Evolutionary conservation across 1,140 invertebrate species (phyloP), one percentile per base, ranked within the genome.

Genomic region (Philaenus spumarius): DNA sequence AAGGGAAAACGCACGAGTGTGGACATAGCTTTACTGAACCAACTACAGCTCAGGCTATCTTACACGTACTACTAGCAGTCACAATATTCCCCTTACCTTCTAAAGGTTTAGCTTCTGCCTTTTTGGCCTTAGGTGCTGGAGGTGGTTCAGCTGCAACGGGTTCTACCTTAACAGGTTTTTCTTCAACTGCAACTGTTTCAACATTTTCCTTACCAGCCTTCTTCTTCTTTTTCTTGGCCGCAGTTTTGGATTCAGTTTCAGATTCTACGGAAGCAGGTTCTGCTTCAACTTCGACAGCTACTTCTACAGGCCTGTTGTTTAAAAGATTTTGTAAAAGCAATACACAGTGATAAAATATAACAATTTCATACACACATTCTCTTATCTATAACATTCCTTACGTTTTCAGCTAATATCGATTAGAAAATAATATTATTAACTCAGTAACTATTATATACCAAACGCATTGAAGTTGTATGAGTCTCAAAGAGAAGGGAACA

Each of bases 141-240:
- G 55, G 22, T 4, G 45, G 17, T 14, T 34, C 37, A 4, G 39
- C 40, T 34, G 43, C 17, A n/a, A 39, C 35, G 34, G 22, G 37
- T 23, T 19, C 48, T 17, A 40, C 37, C 12, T 15, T 20, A 12
- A 43, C 30, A 43, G 50, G 19, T 43, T 60, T 50, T 23, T 55
- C 30, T 61, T 50, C 22, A 55, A 58, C 15, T 54, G 50, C 34
- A 1, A 15, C 20, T 24, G 23, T 19, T 1, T 48, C 39, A 17
- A 37, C 45, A 14, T 62, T 59, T 17, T 68, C 52, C 37, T 62
- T 62, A 30, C 19, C 40, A 22, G 57, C 35, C 12, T 42, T 54
- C 60, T 71, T 64, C 53, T 70, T 66, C 46, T 58, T 58, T 35
- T 58, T 58, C 35, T 58, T 58, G 5, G 47, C 47, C 17, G 68